Conservation (phyloP, 2,888 invertebrate species). For the Drosophila atripex region DNA sequence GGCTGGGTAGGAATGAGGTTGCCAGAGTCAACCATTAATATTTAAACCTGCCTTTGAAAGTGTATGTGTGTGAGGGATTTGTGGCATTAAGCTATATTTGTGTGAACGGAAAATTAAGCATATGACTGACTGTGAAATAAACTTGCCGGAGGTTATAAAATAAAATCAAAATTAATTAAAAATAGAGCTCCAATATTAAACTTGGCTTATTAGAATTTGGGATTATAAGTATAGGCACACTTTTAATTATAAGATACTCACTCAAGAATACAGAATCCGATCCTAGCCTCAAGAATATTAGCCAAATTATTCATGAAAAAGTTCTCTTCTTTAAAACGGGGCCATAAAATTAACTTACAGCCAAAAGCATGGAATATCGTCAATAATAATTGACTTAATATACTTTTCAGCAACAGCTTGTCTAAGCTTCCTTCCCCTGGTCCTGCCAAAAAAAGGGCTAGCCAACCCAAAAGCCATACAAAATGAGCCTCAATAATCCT, state of each 20-base stretch:
- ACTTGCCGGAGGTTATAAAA: constrained; percentile 13
- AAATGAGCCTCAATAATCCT: constrained; percentile 49
- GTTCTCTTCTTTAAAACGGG: background rate
- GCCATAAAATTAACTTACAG: constrained; percentile 9
- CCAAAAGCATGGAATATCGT: constrained; percentile 16
- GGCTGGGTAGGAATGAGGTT: constrained; percentile 26
- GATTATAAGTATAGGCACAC: background rate
- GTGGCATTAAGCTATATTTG: constrained; percentile 4
- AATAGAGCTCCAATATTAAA: background rate
- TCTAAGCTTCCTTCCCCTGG: constrained; percentile 4
- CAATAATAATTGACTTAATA: constrained; percentile 46
- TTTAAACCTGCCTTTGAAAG: constrained; percentile 32
- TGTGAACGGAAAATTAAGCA: constrained; percentile 22
- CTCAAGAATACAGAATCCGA: background rate
- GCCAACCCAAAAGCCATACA: constrained; percentile 26
- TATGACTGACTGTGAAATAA: constrained; percentile 30
- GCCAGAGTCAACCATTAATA: constrained; percentile 47
- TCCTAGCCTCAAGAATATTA: background rate
- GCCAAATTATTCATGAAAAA: background rate
- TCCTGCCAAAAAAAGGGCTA: constrained; percentile 20
- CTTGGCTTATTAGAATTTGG: background rate
- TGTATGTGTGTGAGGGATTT: constrained; percentile 15
- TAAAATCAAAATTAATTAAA: constrained; percentile 22
- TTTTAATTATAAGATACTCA: background rate
- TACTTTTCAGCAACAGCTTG: constrained; percentile 39